Evolutionary conservation across 2,888 invertebrate genomes (phyloP), one percentile per base, ranked within the genome.

Genomic region (Agrochola macilenta): DNA sequence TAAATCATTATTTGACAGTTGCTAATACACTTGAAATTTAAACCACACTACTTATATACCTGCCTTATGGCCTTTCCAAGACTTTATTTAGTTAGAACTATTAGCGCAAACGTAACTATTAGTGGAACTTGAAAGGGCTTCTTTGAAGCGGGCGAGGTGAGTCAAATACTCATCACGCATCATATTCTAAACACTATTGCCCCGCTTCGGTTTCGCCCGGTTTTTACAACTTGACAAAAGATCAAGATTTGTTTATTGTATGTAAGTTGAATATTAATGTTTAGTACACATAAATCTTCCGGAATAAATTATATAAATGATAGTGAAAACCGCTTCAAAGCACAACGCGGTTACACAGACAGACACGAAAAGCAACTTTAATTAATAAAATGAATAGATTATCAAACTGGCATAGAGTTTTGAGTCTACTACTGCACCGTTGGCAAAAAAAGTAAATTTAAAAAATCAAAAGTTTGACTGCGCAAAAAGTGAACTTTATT

Each of bases 11-110:
- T 73, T 79, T 80, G 54, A 39, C 39, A 65, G 46, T 54, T 30
- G 65, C n/a, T 69, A 74, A 80, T 65, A 60, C 52, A 69, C 23
- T 69, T 39, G 65, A 69, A 80, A 80, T 69, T 35, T 54, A 65
- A 81, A 80, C 64, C 74, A n/a, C 74, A 80, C 11, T 17, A 23
- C 49, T 58, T 39, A 79, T 12, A n/a, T 26, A 26, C 30, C 30
- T 64, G 52, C 35, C n/a, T 58, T 35, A 35, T 39, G 43, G 57
- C 26, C 43, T 80, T 74, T 64, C 35, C 58, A 69, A 74, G 58
- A 26, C 26, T 57, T 66, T 70, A 49, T 23, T 58, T 23, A 35
- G 23, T 65, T 35, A n/a, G 7, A 64, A 35, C 8, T 58, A 26
- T 46, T 77, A 35, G 35, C 30, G 43, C 46, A 60, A 76, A 54